Percentiles rank a stretch among this genome's conserved stretches.
These are phyloP conservation scores for Ibycter americanus DNA, from an alignment of 2,797 vertebrate genomes.

Conservation along the genomic window DNA sequence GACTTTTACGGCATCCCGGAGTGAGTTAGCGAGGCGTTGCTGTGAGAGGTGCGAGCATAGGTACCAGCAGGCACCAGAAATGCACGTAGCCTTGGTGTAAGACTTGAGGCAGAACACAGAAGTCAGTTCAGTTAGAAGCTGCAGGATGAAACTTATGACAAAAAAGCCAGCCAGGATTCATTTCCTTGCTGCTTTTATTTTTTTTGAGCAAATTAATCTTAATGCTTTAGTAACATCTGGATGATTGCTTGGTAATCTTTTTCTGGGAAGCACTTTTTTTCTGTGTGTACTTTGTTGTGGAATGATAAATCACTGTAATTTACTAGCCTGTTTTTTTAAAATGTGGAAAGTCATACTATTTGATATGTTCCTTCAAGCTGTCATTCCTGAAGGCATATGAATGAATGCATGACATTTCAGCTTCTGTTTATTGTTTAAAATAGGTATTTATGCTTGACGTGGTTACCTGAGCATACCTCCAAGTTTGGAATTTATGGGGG, in stretches of 20 bases:
- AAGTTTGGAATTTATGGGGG: neutral
- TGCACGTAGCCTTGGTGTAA: neutral
- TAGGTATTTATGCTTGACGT: neutral
- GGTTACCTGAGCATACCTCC: neutral
- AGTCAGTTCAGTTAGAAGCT: neutral
- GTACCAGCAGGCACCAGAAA: neutral
- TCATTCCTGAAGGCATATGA: conserved; percentile 14
- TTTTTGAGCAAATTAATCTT: neutral
- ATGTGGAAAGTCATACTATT: neutral
- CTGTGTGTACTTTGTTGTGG: neutral
- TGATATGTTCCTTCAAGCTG: conserved; percentile 9
- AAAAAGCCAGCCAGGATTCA: neutral
- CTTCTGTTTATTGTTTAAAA: conserved; percentile 40
- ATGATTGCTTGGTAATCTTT: conserved; percentile 25
- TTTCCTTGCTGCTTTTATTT: neutral
- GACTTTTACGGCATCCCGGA: neutral
- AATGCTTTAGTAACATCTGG: conserved; percentile 32
- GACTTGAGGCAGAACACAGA: neutral
- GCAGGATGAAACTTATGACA: neutral
- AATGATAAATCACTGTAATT: conserved; percentile 50
- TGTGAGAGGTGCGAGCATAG: neutral
- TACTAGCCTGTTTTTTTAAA: neutral
- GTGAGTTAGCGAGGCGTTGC: neutral
- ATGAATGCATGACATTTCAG: conserved; percentile 41
- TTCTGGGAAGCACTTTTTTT: neutral